phyloP scores from a whole-genome alignment of 1,140 invertebrate species.

The Araneus ventricosus region DNA sequence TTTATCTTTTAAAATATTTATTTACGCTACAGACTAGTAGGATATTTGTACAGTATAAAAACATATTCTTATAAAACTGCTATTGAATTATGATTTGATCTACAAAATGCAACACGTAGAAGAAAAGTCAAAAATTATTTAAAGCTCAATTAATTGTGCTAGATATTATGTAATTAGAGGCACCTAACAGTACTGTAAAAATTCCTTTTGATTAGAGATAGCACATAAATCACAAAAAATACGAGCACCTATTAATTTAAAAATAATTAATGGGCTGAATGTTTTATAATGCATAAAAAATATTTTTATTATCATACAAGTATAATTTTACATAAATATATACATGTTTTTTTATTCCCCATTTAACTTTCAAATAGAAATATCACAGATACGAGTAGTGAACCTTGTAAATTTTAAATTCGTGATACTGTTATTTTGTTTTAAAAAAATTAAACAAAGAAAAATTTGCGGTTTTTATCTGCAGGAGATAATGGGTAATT shows the following conservation, averaged over 20 bases:
- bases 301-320: constrained; percentile 4
- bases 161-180: background rate
- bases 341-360: constrained; percentile 1
- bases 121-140: constrained; percentile 9
- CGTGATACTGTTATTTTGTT: too few species aligned
- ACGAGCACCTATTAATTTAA: constrained; percentile 1
- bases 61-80: constrained; percentile 13
- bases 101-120: background rate
- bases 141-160: background rate
- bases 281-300: background rate
- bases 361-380: background rate
- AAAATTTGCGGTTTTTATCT: too few species aligned
- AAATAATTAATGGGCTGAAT: background rate
- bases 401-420: background rate
- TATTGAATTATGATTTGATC: background rate
- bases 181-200: background rate
- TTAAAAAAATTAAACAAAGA: too few species aligned
- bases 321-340: constrained; percentile 20
- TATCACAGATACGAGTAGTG: constrained; percentile 5
- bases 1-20: background rate
- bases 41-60: constrained; percentile 62
- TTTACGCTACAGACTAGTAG: constrained; percentile 64
- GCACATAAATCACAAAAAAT: background rate
- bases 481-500: too few species aligned
- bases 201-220: background rate